Evolutionary conservation across 1,140 invertebrate genomes (phyloP), one percentile per base, ranked within the genome.

Genomic region (Macrocentrus cingulum): DNA sequence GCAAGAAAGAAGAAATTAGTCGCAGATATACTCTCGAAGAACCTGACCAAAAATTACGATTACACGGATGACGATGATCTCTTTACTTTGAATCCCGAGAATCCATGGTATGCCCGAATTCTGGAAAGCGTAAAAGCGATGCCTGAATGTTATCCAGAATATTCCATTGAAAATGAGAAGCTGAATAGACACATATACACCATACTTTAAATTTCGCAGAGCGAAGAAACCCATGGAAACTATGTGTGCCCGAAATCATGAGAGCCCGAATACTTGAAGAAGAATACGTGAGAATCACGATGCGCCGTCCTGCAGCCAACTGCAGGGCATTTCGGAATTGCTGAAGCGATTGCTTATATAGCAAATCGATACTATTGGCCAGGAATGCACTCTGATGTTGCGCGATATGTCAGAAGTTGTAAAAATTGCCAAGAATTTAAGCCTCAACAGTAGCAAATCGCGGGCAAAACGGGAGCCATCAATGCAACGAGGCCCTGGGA

Each of bases 271-370:
- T 59, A 2, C 9, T 64, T 1, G 0, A 20, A 0, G n/a, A n/a
- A n/a, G n/a, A n/a, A n/a, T n/a, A n/a, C n/a, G n/a, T n/a, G 62
- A 60, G 20, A 44, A 42, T 22, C 66, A 66, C 23, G 60, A 65
- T 20, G n/a, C 23, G n/a, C n/a, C n/a, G n/a, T n/a, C n/a, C n/a
- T n/a, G n/a, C n/a, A n/a, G 1, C 45, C 60, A 0, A 42, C 49
- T 1, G 44, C 61, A 6, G 65, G 66, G n/a, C 65, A 67, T 50
- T 36, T 62, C 0, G 60, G 67, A 0, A 46, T 52, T 0, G 53
- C 61, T 0, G 67, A 65, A 46, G 65, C 67, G 0, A 60, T 50
- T 18, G 29, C 45, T 13, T 42, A 60, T 9, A 22, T 66, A 1
- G 36, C 50, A 0, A 2, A 36, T 2, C 8, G 22, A 5, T 68